Evolutionary conservation across 2,797 vertebrate genomes (phyloP), one percentile per base, ranked within the genome.

Genomic region (Phrynocephalus guinanensis): DNA sequence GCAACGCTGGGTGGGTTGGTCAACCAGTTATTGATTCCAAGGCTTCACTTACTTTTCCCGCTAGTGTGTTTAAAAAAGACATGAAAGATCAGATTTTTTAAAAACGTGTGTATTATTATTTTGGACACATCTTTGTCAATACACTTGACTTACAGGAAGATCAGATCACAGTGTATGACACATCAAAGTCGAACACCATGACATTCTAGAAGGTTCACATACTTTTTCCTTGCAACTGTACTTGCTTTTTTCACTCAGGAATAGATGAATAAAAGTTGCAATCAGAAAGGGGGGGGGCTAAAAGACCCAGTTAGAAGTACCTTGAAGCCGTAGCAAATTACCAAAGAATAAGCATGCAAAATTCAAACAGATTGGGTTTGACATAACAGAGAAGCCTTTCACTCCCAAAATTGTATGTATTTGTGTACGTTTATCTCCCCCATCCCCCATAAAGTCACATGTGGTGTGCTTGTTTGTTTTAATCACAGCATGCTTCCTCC

Each of bases 401-500:
- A 72, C 72, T 26, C 85, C 5, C 85, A 44, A 86, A 60, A 91
- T 79, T 72, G 89, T 86, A 85, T 79, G 77, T 89, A 18, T 63
- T 15, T 18, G 13, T 20, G 11, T 84, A 26, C 72, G 16, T 81
- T 80, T 84, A 20, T 80, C 72, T 79, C 44, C 63, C 18, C 38
- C 38, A 44, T 44, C 83, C 56, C 56, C 56, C 44, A 71, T 38
- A 82, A 75, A 71, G 60, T 30, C 78, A 71, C 63, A 22, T 82
- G 30, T 10, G 33, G 30, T 68, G 11, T 88, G 84, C 89, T 86
- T 92, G 9, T 1, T 86, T 93, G 85, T 86, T 63, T 44, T 44
- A 44, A 60, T 33, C 90, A 18, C 92, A 88, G 81, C 77, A n/a
- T 67, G 84, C 90, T 93, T 94, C 86, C 79, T 30, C 84, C 26